Percentiles rank a stretch among this genome's conserved stretches.
Evolutionary conservation across 2,113 vertebrate species (phyloP).

Genomic region (Channa argus): DNA sequence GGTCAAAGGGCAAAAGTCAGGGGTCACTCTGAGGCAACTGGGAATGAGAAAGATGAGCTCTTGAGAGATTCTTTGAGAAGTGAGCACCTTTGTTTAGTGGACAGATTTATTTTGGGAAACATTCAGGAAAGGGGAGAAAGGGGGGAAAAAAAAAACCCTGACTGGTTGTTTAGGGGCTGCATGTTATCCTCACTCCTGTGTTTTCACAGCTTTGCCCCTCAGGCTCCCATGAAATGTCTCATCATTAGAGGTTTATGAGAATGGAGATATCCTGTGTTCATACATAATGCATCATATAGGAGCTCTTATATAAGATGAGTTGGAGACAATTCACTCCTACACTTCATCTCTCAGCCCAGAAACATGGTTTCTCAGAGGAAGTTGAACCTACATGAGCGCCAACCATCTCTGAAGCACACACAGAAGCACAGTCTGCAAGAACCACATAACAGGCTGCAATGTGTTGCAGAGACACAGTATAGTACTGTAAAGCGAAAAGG

Average conservation of each 20-base stretch:
- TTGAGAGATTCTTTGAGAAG: constrained; percentile 33
- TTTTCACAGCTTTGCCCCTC: constrained; percentile 21
- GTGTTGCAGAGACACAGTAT: constrained; percentile 11
- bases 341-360: constrained; percentile 13
- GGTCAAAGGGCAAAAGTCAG: constrained; percentile 46
- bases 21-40: constrained; percentile 22
- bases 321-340: constrained; percentile 52
- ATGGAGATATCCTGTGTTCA: constrained; percentile 32
- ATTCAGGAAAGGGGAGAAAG: background rate
- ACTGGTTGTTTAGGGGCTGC: constrained; percentile 15
- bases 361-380: constrained; percentile 30
- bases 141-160: background rate
- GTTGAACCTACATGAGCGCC: constrained; percentile 31
- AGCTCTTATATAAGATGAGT: constrained; percentile 55
- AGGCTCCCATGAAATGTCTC: constrained; percentile 20
- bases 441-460: background rate
- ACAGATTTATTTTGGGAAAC: constrained; percentile 64
- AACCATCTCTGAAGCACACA: background rate
- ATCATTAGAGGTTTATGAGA: constrained; percentile 33
- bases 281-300: constrained; percentile 57
- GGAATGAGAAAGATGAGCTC: constrained; percentile 28
- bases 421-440: no score
- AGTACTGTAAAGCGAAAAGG: no score
- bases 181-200: constrained; percentile 19
- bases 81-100: constrained; percentile 42